Conservation (phyloP, 2,797 vertebrate species). For the Sebastes oblongus region DNA sequence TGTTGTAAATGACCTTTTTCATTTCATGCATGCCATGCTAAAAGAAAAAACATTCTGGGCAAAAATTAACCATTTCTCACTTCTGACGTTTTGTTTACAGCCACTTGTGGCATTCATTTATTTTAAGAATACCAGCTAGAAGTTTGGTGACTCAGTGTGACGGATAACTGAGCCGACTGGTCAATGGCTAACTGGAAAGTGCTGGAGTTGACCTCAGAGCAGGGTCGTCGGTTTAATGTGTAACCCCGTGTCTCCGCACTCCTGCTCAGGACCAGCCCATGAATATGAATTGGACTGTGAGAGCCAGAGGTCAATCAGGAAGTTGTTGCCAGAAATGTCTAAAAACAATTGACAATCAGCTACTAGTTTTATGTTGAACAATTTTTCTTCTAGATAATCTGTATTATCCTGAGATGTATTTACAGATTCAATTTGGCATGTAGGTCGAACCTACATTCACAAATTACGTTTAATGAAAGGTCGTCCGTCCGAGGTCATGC, state of each 20-base stretch:
- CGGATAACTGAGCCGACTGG: constrained; percentile 48
- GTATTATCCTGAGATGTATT: constrained; percentile 23
- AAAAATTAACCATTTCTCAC: constrained; percentile 27
- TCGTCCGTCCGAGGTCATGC: not conserved
- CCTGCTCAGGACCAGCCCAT: constrained; percentile 35
- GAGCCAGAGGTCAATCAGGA: constrained; percentile 29
- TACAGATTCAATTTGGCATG: constrained; percentile 19
- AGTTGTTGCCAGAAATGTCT: constrained; percentile 16
- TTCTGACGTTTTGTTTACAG: constrained; percentile 45
- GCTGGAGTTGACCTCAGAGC: constrained; percentile 44
- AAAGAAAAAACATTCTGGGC: constrained; percentile 2
- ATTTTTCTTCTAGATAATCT: constrained; percentile 10
- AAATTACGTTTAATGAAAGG: constrained; percentile 30
- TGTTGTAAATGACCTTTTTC: not conserved
- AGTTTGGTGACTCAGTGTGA: constrained; percentile 37
- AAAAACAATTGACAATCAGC: constrained; percentile 1
- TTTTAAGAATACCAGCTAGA: constrained; percentile 26
- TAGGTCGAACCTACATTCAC: not conserved
- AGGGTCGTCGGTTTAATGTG: constrained; percentile 59
- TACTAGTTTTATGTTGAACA: constrained; percentile 17
- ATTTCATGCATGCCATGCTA: constrained; percentile 10
- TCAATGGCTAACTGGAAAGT: constrained; percentile 75
- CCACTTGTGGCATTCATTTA: constrained; percentile 36
- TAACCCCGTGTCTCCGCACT: constrained; percentile 53
- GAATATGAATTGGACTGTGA: constrained; percentile 63